phyloP scores from a whole-genome alignment of 2,888 invertebrate genomes.

The Dolichopus griseipennis region DNA sequence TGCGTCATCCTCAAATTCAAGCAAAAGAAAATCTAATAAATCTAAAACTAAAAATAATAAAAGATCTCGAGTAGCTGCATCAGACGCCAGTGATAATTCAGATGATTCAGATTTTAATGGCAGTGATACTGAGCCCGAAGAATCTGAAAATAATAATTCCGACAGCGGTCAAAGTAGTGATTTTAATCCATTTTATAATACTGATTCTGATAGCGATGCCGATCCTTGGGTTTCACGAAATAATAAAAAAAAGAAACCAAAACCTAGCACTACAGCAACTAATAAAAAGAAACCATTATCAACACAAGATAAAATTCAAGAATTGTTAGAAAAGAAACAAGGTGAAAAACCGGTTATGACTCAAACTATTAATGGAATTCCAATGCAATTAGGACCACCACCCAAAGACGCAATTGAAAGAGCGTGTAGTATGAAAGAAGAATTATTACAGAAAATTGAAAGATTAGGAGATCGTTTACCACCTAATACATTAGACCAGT shows the following conservation, averaged over 20 bases:
- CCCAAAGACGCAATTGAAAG: slow-evolving; percentile 79
- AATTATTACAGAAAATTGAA: slow-evolving; percentile 77
- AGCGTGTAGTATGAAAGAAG: slow-evolving; percentile 88
- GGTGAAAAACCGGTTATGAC: slow-evolving; percentile 38
- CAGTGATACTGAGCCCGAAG: slow-evolving; percentile 41
- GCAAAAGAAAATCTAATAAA: slow-evolving; percentile 32
- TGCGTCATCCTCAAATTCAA: slow-evolving; percentile 10
- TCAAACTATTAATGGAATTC: slow-evolving; percentile 37
- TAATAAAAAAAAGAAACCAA: slow-evolving; percentile 55
- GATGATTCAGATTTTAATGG: slow-evolving; percentile 38
- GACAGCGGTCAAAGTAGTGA: slow-evolving; percentile 64
- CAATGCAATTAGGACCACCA: slow-evolving; percentile 48
- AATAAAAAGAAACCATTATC: slow-evolving; percentile 40
- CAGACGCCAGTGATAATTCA: slow-evolving; percentile 56
- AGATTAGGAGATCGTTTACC: slow-evolving; percentile 78
- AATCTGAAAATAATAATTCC: slow-evolving; percentile 46
- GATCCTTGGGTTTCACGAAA: slow-evolving; percentile 73
- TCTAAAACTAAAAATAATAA: slow-evolving; percentile 20
- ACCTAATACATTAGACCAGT: slow-evolving; percentile 94
- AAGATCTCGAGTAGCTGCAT: slow-evolving; percentile 50
- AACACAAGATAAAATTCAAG: slow-evolving; percentile 73
- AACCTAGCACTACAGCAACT: slow-evolving; percentile 22
- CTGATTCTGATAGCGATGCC: slow-evolving; percentile 71
- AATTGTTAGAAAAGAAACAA: slow-evolving; percentile 49
- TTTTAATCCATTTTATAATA: slow-evolving; percentile 81